Base-by-base conservation (phyloP, 2,113 vertebrate genomes). In the Myocastor coypus region DNA sequence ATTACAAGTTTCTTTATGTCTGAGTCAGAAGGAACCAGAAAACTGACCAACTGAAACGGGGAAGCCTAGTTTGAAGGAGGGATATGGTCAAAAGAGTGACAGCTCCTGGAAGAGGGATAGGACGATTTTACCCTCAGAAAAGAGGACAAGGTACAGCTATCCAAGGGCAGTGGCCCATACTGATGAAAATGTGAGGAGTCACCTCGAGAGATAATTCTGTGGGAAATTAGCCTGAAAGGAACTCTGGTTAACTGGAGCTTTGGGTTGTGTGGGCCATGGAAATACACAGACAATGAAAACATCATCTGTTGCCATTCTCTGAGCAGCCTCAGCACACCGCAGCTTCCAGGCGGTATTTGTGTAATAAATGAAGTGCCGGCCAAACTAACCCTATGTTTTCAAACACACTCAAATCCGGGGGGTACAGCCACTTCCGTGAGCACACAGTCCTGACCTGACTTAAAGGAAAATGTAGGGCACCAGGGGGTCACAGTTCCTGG, bases 321-420 rank as follows among this genome's bases (percentile, higher is more conserved):
- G 30, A 64, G 32, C 71, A 40, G 78, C 83, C 64, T 83, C 50
- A 84, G 82, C 78, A 61, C 73, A 42, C 10, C 28, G 52, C 3
- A 89, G 81, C 30, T 91, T 94, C 63, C 75, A 91, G 11, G 5
- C 66, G 88, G 2, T 61, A 83, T 89, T 40, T 83, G 69, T 75
- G 46, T 77, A 87, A 89, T 88, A 85, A 94, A 66, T 55, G 42
- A 30, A 71, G 66, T 75, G 73, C 52, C 52, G 37, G 78, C 61
- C 55, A 68, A 81, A 85, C 63, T 50, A 82, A 32, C 20, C 32
- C 32, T 10, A 19, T 73, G 37, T 88, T 93, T 93, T 86, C 85
- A 73, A 96, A 83, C 73, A 94, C 93, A 90, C 81, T 77, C 37
- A 63, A 63, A 85, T 88, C 55, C 55, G 59, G 8, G 61, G 34